A percentile compares a stretch with the other conserved stretches of the same genome.
Evolutionary conservation across 2,888 invertebrate genomes (phyloP).

Genomic region (Pheosia gnoma): DNA sequence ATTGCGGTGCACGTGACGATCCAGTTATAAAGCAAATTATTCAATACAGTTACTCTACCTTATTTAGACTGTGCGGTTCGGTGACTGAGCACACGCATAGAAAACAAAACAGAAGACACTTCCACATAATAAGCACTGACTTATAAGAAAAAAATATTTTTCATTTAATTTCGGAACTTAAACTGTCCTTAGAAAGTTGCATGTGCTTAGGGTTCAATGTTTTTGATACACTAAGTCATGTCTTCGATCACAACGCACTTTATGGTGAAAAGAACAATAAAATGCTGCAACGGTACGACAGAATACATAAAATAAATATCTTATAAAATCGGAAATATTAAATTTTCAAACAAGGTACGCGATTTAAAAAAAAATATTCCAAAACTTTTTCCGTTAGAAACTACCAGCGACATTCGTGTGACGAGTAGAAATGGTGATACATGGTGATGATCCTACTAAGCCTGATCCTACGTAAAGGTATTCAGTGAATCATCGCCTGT

Average conservation of each 20-base stretch:
- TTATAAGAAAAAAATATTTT: slow-evolving; percentile 16
- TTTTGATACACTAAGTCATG: slow-evolving; percentile 78
- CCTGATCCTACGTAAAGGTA: neutral
- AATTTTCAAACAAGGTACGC: neutral
- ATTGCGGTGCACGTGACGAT: slow-evolving; percentile 10
- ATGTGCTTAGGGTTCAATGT: slow-evolving; percentile 62
- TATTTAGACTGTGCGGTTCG: slow-evolving; percentile 44
- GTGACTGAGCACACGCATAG: slow-evolving; percentile 50
- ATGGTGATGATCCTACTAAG: neutral
- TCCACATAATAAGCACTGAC: slow-evolving; percentile 49
- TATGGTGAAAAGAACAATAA: slow-evolving; percentile 63
- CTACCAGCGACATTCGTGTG: neutral
- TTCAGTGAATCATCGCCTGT: too few species aligned
- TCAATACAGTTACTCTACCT: slow-evolving; percentile 52
- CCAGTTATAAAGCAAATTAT: slow-evolving; percentile 22
- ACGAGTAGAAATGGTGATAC: slow-evolving; percentile 22
- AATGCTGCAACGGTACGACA: slow-evolving; percentile 53
- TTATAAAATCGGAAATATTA: neutral
- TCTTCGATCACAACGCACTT: slow-evolving; percentile 65
- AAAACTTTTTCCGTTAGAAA: slow-evolving; percentile 30
- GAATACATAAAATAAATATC: neutral
- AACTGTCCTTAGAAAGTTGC: slow-evolving; percentile 51
- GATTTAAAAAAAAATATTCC: slow-evolving; percentile 7
- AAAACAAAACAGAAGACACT: slow-evolving; percentile 50
- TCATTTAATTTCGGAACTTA: slow-evolving; percentile 25